phyloP scores from a whole-genome alignment of 2,797 vertebrate species.

The Amblyraja radiata region DNA sequence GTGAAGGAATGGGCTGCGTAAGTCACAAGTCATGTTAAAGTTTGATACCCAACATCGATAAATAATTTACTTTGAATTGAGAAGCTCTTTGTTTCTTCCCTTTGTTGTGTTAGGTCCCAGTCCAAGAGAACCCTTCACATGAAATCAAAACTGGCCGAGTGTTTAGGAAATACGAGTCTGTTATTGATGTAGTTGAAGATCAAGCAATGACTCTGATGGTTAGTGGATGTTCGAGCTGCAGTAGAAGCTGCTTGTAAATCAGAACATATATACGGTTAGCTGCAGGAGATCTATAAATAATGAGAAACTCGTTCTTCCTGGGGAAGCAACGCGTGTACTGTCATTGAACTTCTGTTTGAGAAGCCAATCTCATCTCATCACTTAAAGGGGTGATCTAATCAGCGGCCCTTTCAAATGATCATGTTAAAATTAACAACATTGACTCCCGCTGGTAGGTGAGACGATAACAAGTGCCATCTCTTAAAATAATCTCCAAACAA shows the following conservation, averaged over 20 bases:
- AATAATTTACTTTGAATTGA: background rate
- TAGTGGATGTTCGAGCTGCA: background rate
- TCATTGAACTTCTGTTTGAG: background rate
- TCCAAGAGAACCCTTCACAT: background rate
- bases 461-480: background rate
- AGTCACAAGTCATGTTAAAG: background rate
- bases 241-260: background rate
- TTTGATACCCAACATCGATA: background rate
- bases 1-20: too few species aligned
- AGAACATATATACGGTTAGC: background rate
- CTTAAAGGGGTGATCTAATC: background rate
- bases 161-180: background rate
- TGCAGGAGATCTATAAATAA: conserved; percentile 11
- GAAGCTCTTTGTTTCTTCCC: background rate
- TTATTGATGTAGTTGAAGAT: background rate
- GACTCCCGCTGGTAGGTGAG: background rate
- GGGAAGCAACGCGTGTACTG: background rate
- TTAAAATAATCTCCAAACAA: background rate
- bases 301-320: background rate
- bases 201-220: background rate
- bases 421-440: background rate
- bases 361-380: background rate
- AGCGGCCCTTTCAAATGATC: background rate
- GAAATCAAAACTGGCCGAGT: background rate
- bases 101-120: background rate